phyloP scores from a whole-genome alignment of 2,113 vertebrate species.

The Progne subis region DNA sequence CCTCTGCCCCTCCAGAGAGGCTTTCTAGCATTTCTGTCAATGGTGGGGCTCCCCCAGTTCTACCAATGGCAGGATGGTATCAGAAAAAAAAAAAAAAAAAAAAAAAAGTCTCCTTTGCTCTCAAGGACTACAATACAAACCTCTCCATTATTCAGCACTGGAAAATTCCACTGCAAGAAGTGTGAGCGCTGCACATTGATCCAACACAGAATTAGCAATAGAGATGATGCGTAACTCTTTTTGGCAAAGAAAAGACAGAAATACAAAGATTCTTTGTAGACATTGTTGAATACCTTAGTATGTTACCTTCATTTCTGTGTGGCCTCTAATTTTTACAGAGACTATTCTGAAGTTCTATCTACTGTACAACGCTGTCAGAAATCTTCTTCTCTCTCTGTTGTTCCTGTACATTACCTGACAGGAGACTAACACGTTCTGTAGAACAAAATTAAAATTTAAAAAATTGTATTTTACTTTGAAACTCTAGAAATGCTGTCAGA shows the following conservation, averaged over 20 bases:
- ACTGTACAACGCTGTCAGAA: not conserved
- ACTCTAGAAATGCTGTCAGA: not conserved
- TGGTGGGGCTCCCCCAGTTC: not conserved
- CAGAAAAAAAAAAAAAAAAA: not conserved
- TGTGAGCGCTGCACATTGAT: not conserved
- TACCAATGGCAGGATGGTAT: not conserved
- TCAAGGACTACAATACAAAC: not conserved
- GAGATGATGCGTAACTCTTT: not conserved
- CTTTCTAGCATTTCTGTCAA: not conserved
- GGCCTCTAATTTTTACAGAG: not conserved
- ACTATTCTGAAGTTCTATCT: not conserved
- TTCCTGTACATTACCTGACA: not conserved
- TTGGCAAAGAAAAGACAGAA: not conserved
- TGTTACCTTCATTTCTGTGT: not conserved
- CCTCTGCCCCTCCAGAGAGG: not conserved
- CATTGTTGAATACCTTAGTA: not conserved
- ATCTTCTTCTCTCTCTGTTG: not conserved
- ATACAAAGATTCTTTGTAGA: not conserved
- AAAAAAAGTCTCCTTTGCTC: not conserved
- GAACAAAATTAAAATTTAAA: not conserved
- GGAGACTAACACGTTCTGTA: not conserved
- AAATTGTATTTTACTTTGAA: not conserved
- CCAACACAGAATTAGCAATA: not conserved
- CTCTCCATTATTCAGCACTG: conserved; percentile 1
- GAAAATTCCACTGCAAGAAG: not conserved